Conservation (phyloP, 1,140 invertebrate genomes). For the Aphidius gifuensis region DNA sequence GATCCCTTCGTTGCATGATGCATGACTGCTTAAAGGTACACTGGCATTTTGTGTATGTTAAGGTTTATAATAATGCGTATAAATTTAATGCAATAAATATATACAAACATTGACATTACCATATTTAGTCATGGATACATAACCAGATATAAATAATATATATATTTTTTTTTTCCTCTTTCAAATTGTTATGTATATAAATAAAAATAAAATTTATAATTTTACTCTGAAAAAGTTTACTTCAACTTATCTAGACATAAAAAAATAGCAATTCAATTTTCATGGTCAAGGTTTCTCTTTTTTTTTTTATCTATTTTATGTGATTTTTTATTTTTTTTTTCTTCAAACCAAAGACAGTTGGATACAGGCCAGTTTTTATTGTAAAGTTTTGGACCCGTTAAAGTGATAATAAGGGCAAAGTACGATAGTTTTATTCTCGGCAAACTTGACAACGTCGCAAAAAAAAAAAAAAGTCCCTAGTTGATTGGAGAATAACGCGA, state of each 20-base stretch:
- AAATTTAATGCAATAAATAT: conserved; percentile 3
- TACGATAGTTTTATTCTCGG: conserved; percentile 7
- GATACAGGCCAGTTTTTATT: no score
- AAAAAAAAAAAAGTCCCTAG: neutral
- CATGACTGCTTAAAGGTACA: neutral
- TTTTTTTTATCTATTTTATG: no score
- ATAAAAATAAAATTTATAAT: no score
- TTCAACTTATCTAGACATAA: no score
- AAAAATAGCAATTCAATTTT: no score
- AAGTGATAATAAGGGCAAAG: conserved; percentile 7
- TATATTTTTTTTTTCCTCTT: no score
- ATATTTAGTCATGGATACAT: conserved; percentile 15
- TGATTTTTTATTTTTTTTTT: no score
- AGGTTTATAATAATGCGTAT: neutral
- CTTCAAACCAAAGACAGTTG: no score
- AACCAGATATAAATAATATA: no score
- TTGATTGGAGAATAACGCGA: conserved; percentile 7
- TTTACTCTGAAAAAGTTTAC: no score
- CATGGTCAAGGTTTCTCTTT: no score
- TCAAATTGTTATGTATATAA: no score
- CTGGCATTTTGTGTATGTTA: conserved; percentile 1
- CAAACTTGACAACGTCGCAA: conserved; percentile 32
- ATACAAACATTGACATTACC: conserved; percentile 21
- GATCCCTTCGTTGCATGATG: conserved; percentile 3
- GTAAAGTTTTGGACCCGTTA: neutral